phyloP scores from a whole-genome alignment of 2,888 invertebrate genomes.

The Dioctria rufipes region DNA sequence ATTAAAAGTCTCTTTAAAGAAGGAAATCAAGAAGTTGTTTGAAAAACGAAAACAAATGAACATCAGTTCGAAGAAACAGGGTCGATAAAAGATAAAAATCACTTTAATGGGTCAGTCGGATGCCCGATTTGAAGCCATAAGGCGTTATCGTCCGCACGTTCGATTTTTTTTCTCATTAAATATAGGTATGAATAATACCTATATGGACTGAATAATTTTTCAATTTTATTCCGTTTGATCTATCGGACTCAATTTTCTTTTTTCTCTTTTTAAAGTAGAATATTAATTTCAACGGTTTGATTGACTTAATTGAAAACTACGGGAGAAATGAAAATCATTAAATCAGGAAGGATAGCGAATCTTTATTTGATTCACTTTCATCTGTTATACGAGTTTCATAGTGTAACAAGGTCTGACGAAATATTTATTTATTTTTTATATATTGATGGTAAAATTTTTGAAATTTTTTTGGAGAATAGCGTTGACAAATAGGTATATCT shows the following conservation, averaged over 20 bases:
- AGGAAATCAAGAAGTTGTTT: slow-evolving; percentile 38
- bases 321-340: slow-evolving; percentile 34
- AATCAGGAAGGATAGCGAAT: slow-evolving; percentile 6
- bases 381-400: no score
- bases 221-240: no score
- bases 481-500: no score
- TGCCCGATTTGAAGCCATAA: slow-evolving; percentile 8
- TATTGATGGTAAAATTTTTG: no score
- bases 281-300: slow-evolving; percentile 24
- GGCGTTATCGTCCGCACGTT: slow-evolving; percentile 13
- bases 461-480: no score
- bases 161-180: not conserved
- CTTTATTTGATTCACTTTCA: no score
- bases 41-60: slow-evolving; percentile 46
- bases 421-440: no score
- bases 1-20: slow-evolving; percentile 24
- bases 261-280: not conserved
- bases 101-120: slow-evolving; percentile 49
- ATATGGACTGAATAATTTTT: no score
- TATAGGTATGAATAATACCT: no score
- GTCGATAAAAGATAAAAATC: slow-evolving; percentile 52
- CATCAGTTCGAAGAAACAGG: slow-evolving; percentile 34
- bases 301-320: slow-evolving; percentile 19
- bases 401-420: no score
- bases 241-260: no score